phyloP scores from a whole-genome alignment of 2,113 vertebrate genomes.

The Siphamia tubifer region DNA sequence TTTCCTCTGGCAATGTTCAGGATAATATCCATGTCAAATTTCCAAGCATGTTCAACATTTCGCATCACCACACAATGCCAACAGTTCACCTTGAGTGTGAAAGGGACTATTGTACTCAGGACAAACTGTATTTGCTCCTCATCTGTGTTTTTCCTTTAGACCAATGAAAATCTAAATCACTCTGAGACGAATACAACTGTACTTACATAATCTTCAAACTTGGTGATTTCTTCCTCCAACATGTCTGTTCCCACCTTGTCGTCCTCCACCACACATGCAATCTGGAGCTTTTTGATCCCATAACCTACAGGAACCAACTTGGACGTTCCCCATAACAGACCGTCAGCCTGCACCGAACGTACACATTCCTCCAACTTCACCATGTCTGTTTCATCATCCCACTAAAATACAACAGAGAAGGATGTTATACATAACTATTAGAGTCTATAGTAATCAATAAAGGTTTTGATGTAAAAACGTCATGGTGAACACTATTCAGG shows the following conservation, averaged over 20 bases:
- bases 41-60: too few species aligned
- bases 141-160: too few species aligned
- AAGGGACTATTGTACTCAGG: too few species aligned
- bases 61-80: too few species aligned
- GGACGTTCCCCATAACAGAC: slow-evolving; percentile 90
- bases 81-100: too few species aligned
- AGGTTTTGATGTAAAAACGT: too few species aligned
- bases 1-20: too few species aligned
- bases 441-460: too few species aligned
- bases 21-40: too few species aligned
- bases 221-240: slow-evolving; percentile 96
- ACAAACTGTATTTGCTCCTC: too few species aligned
- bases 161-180: too few species aligned
- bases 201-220: slow-evolving; percentile 94
- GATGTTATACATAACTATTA: not conserved
- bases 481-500: not conserved
- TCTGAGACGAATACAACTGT: too few species aligned
- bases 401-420: slow-evolving; percentile 70
- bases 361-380: slow-evolving; percentile 90
- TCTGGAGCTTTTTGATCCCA: slow-evolving; percentile 95
- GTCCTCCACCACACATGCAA: slow-evolving; percentile 94
- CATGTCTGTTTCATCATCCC: slow-evolving; percentile 98
- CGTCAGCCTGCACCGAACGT: slow-evolving; percentile 87
- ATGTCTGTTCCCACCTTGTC: slow-evolving; percentile 95
- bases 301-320: slow-evolving; percentile 95